These are phyloP conservation scores for Meloidogyne floridensis DNA, from an alignment of 1,140 invertebrate genomes.

Conservation along the genomic window DNA sequence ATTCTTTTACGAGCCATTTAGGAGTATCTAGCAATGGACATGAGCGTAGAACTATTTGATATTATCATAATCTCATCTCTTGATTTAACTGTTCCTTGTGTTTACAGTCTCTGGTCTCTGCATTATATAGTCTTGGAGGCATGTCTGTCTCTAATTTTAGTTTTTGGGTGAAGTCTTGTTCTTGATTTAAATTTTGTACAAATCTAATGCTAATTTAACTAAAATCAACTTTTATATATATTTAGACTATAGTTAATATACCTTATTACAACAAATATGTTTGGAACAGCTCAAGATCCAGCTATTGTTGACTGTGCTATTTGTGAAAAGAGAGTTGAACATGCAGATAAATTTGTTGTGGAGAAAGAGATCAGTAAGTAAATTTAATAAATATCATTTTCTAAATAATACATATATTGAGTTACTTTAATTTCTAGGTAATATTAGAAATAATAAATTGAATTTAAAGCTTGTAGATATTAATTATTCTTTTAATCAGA, in stretches of 20 bases:
- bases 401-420: neutral
- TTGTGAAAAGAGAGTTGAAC: slow-evolving; percentile 16
- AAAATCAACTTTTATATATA: neutral
- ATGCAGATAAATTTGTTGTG: slow-evolving; percentile 29
- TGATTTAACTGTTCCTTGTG: too few relatives aligned
- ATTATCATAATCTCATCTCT: too few relatives aligned
- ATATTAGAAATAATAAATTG: neutral
- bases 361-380: slow-evolving; percentile 33
- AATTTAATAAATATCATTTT: neutral
- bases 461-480: neutral
- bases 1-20: too few relatives aligned
- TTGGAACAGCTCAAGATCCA: slow-evolving; percentile 25
- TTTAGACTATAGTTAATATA: neutral
- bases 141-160: too few relatives aligned
- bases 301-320: slow-evolving; percentile 26
- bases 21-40: too few relatives aligned
- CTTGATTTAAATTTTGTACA: too few relatives aligned
- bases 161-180: too few relatives aligned
- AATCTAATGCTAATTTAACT: too few relatives aligned
- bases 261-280: neutral
- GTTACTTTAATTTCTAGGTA: too few relatives aligned
- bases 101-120: too few relatives aligned
- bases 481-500: neutral
- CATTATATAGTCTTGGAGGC: too few relatives aligned
- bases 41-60: too few relatives aligned